A percentile compares a stretch with the other conserved stretches of the same genome.
These are phyloP conservation scores for rabbit (Oryctolagus cuniculus) DNA, from an alignment of 2,113 vertebrate species.

Conservation along the genomic window mOryCun1.1 NC_091450.1:36116501-36117000, in stretches of 20 bases:
- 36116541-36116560: not conserved
- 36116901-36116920: not conserved
- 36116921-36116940: not conserved
- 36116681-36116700: constrained; percentile 79
- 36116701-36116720: constrained; percentile 84
- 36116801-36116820: accelerated
- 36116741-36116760: constrained; percentile 76
- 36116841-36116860: too few relatives aligned
- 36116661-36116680: constrained; percentile 81
- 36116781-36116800: not conserved
- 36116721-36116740: constrained; percentile 86
- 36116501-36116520: too few relatives aligned
- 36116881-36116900: not conserved
- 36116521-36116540: constrained; percentile 58
- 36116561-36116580: too few relatives aligned
- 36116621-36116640: too few relatives aligned
- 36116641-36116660: constrained; percentile 74
- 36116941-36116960: not conserved
- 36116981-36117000: too few relatives aligned
- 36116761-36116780: constrained; percentile 3
- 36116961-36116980: too few relatives aligned
- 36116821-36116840: too few relatives aligned
- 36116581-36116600: not conserved
- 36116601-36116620: constrained; percentile 66
- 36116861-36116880: too few relatives aligned